Base-by-base conservation (phyloP, 2,888 invertebrate species). In the Miltochrista miniata region DNA sequence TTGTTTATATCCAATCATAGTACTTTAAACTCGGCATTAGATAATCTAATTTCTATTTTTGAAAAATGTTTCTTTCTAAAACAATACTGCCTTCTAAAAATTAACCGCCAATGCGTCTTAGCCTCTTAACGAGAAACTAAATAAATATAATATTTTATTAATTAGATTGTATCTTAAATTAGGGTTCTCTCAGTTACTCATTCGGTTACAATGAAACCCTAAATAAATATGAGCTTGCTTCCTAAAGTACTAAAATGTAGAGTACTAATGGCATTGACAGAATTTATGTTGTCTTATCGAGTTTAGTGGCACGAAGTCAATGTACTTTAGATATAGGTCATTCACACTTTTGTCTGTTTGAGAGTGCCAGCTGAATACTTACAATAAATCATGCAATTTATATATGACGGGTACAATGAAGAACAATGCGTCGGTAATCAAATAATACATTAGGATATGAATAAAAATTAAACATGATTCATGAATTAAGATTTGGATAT, bases 241-340 rank as follows among this genome's bases (percentile, higher is more conserved):
- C n/a, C n/a, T 7, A 18, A 38, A 18, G n/a, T n/a, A 38, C n/a
- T 10, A 13, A 13, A 11, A 35, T 7, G 35, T 18, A 35, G 24
- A 12, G 34, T 34, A 43, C 10, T 29, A 24, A 4, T 24, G 5
- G 18, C 18, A 24, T 35, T 35, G 12, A 4, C 14, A 9, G 36
- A 40, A 40, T 35, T 2, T 43, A 47, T 48, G 48, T 48, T 47
- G 41, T 41, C 36, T 11, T 15, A 41, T 41, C 35, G 15, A 30
- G 36, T 48, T 42, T 29, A 30, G 13, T 40, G 18, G 14, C 34
- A 14, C 29, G 7, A 45, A 37, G 51, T 51, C 51, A 49, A 44
- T 35, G 51, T 41, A 51, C 41, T 40, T 29, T 50, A 15, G 9
- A 7, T 39, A 47, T 7, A 40, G 8, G 14, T 48, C 37, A 24